Percentiles rank a stretch among this genome's conserved stretches.
These are phyloP conservation scores for Philonicus albiceps DNA, from an alignment of 2,888 invertebrate genomes.

Conservation along the genomic window DNA sequence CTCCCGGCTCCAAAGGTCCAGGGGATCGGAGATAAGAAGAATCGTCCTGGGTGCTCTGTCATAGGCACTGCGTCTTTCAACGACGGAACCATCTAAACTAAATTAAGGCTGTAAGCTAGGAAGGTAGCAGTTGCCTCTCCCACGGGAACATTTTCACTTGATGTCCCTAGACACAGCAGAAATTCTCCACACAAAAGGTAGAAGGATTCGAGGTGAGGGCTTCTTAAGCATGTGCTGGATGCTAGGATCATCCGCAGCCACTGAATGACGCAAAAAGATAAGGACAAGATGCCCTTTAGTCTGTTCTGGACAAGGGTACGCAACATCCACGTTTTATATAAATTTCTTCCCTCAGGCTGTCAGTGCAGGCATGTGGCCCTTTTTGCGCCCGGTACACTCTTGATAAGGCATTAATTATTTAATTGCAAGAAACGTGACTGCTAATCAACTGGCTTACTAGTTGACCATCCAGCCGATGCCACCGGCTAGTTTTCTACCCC, in stretches of 20 bases:
- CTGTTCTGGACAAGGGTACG: background rate
- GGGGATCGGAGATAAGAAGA: background rate
- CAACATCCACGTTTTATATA: background rate
- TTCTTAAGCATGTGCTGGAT: background rate
- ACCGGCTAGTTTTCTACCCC: background rate
- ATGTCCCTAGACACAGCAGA: background rate
- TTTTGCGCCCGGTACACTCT: background rate
- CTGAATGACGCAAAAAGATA: background rate
- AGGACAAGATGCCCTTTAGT: background rate
- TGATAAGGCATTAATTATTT: background rate
- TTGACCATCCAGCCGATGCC: background rate
- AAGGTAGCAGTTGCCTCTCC: background rate
- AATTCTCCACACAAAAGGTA: background rate
- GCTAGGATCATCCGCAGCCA: background rate
- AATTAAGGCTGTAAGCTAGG: conserved; percentile 3
- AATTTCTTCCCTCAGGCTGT: background rate
- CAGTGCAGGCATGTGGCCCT: background rate
- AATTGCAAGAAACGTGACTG: background rate
- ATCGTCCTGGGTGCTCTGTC: background rate
- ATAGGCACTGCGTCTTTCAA: background rate
- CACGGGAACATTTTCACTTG: background rate
- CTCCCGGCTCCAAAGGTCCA: background rate
- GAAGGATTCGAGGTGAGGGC: background rate
- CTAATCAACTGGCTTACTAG: background rate
- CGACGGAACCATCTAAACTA: background rate